Evolutionary conservation across 2,113 vertebrate species (phyloP), one percentile per base, ranked within the genome.

Genomic region (Odontesthes bonariensis): DNA sequence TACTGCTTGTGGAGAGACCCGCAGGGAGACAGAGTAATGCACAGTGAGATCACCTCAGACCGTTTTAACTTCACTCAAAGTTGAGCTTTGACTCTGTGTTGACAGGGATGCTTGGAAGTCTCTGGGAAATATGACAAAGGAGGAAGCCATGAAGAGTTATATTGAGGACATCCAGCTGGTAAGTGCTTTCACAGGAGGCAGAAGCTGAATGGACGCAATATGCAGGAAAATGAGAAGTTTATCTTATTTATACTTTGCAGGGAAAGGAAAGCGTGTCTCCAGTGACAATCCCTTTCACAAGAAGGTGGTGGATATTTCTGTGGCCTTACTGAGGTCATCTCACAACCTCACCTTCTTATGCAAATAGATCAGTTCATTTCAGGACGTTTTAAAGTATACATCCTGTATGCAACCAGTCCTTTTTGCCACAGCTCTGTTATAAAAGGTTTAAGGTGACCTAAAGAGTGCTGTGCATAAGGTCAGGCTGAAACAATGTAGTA

Each of bases 91-190:
- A 58, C 74, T 75, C 40, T 90, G 31, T 83, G 73, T 89, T 89
- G 56, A 40, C 92, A 99, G 98, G 97, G 96, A 98, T 89, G 96
- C 96, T 27, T 99, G 98, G 98, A 97, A 92, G 92, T 93, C 96
- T 47, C 85, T 99, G 85, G 98, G 97, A 82, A 92, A 96, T 73
- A 98, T 98, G 96, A 94, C 96, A 57, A 97, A 95, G 89, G 96
- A 97, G 84, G 96, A 97, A 86, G 98, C 98, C 80, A 99, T 99
- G 98, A 96, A 94, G 92, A 96, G 96, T 27, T 99, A 99, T 84
- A 91, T 99, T 82, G 95, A 99, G 88, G 95, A 98, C 94, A 98
- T 99, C 95, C 97, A 99, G 93, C 96, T 96, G 95, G 98, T 98
- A 90, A 89, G 90, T 75, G 32, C 8, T 59, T 79, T 76, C 53